These are phyloP conservation scores for Rhingia campestris DNA, from an alignment of 2,888 invertebrate species.

Conservation along the genomic window DNA sequence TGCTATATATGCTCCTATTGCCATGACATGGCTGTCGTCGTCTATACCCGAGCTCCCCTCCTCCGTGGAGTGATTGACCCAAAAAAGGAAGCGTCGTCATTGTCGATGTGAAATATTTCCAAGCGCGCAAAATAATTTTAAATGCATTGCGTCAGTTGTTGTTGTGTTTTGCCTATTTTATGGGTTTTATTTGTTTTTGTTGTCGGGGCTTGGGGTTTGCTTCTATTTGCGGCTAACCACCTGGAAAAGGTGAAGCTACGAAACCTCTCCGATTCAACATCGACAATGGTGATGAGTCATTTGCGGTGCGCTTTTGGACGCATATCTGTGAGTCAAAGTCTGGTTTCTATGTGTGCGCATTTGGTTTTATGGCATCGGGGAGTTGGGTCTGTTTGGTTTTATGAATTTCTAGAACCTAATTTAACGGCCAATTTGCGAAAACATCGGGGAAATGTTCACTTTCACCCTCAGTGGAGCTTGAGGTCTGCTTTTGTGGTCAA, in stretches of 20 bases:
- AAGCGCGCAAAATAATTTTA: constrained; percentile 26
- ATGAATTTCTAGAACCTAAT: constrained; percentile 56
- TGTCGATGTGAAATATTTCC: constrained; percentile 3
- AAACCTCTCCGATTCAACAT: constrained; percentile 16
- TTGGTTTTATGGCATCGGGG: constrained; percentile 52
- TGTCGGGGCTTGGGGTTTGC: constrained; percentile 18
- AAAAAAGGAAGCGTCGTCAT: constrained; percentile 55
- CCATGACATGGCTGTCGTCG: constrained; percentile 17
- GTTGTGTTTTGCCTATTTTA: constrained; percentile 22
- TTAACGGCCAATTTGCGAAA: constrained; percentile 60
- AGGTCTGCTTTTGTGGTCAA: constrained; percentile 24
- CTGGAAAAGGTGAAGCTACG: constrained; percentile 33
- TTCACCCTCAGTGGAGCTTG: constrained; percentile 46
- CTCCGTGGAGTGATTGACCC: constrained; percentile 54
- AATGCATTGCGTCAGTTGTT: constrained; percentile 36
- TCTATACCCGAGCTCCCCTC: not conserved
- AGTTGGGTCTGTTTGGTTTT: constrained; percentile 30
- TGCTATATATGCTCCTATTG: constrained; percentile 31
- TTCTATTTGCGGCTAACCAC: constrained; percentile 39
- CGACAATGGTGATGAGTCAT: constrained; percentile 47
- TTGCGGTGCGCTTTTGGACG: constrained; percentile 5
- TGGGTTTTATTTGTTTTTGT: not conserved
- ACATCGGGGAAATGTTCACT: constrained; percentile 47
- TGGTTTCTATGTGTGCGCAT: constrained; percentile 13
- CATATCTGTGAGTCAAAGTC: constrained; percentile 43